Evolutionary conservation across 2,113 vertebrate genomes (phyloP).

Genomic region (Poecile atricapillus): DNA sequence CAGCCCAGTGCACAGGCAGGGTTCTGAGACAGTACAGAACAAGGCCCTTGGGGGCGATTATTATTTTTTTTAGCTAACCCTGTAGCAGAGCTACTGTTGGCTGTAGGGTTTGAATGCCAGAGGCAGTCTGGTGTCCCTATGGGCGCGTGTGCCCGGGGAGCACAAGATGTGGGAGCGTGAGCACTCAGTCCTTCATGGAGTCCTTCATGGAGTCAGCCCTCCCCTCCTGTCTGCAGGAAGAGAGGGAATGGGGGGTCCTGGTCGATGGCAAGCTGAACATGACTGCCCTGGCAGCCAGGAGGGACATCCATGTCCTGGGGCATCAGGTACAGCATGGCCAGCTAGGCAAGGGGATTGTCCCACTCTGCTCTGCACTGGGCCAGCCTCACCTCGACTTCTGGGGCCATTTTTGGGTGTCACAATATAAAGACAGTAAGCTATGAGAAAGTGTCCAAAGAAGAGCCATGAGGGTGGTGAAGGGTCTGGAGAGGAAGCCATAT

Average conservation of each 20-base stretch:
- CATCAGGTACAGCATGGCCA: too few species aligned
- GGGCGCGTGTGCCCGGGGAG: fast-evolving
- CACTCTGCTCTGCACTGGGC: fast-evolving
- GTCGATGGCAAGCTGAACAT: fast-evolving
- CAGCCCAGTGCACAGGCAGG: neutral
- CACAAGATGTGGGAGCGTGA: fast-evolving
- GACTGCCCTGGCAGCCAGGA: neutral
- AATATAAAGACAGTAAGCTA: neutral
- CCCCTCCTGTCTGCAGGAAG: neutral
- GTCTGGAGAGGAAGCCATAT: neutral
- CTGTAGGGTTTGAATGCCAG: neutral
- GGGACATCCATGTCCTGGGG: fast-evolving
- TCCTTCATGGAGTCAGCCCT: neutral
- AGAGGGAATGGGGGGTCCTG: neutral
- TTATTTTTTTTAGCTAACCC: neutral
- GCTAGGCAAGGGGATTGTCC: neutral
- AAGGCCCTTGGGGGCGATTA: neutral
- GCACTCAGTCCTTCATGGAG: neutral
- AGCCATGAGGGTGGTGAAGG: neutral
- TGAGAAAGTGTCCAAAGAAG: neutral
- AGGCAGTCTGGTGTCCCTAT: neutral
- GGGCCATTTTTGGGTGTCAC: neutral
- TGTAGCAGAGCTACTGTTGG: neutral
- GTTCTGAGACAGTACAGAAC: neutral
- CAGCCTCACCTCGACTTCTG: fast-evolving